Conservation (phyloP, 2,888 invertebrate genomes). For the Stictocephala bisonia region DNA sequence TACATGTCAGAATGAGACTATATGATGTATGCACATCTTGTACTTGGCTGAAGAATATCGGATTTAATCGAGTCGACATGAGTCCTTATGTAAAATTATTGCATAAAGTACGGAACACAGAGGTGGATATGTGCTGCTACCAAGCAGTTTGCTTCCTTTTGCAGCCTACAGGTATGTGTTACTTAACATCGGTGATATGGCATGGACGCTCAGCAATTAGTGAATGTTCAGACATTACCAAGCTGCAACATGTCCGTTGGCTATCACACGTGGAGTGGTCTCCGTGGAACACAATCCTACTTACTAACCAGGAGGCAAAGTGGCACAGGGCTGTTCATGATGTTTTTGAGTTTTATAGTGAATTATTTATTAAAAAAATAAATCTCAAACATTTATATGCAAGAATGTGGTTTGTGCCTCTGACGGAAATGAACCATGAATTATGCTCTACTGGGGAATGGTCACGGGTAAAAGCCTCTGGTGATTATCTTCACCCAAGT, state of each 20-base stretch:
- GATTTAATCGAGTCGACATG: slow-evolving; percentile 71
- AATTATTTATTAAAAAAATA: slow-evolving; percentile 45
- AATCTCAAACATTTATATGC: slow-evolving; percentile 47
- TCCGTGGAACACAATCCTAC: slow-evolving; percentile 93
- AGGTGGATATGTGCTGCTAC: slow-evolving; percentile 76
- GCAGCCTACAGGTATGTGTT: slow-evolving; percentile 83
- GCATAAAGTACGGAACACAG: slow-evolving; percentile 79
- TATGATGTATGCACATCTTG: slow-evolving; percentile 74
- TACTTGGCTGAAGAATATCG: slow-evolving; percentile 72
- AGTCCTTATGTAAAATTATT: slow-evolving; percentile 77
- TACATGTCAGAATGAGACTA: slow-evolving; percentile 71
- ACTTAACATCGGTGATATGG: slow-evolving; percentile 89
- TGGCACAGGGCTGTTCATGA: slow-evolving; percentile 72
- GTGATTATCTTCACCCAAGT: slow-evolving; percentile 16
- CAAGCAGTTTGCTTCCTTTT: slow-evolving; percentile 81
- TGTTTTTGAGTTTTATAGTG: slow-evolving; percentile 51
- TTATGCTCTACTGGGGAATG: slow-evolving; percentile 38
- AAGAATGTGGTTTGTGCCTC: slow-evolving; percentile 46
- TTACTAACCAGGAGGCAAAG: slow-evolving; percentile 85
- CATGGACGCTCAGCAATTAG: slow-evolving; percentile 87
- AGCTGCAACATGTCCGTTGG: slow-evolving; percentile 84
- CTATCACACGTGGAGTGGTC: slow-evolving; percentile 83
- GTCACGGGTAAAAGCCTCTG: slow-evolving; percentile 42
- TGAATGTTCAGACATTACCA: slow-evolving; percentile 77
- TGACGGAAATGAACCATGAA: slow-evolving; percentile 38